These are phyloP conservation scores for Crossocerus cetratus DNA, from an alignment of 2,888 invertebrate genomes.

Conservation along the genomic window DNA sequence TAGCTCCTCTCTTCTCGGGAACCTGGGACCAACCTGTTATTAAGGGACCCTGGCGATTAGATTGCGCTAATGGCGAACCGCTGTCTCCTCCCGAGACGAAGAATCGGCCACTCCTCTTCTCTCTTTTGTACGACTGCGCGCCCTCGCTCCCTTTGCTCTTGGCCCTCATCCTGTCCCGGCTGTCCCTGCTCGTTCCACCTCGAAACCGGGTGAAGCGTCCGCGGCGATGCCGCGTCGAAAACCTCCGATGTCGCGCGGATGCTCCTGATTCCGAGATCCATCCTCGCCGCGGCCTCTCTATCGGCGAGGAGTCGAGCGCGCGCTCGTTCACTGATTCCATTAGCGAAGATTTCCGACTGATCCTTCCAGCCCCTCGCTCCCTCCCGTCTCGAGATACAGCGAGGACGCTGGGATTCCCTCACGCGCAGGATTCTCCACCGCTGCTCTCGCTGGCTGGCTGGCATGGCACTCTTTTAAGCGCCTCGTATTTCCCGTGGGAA, in stretches of 20 bases:
- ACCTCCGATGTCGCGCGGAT: not conserved
- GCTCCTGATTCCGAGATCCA: conserved; percentile 33
- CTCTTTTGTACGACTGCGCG: not conserved
- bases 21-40: conserved; percentile 70
- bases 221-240: conserved; percentile 2
- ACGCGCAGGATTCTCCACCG: conserved; percentile 29
- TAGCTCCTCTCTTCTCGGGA: conserved; percentile 39
- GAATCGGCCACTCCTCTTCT: conserved; percentile 45
- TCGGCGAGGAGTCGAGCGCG: conserved; percentile 34
- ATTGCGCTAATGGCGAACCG: conserved; percentile 75
- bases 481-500: conserved; percentile 71
- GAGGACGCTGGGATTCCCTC: conserved; percentile 35
- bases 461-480: conserved; percentile 57
- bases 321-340: conserved; percentile 49
- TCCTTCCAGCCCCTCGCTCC: conserved; percentile 32
- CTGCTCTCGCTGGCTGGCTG: not conserved
- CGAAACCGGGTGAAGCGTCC: not conserved
- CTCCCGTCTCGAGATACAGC: not conserved
- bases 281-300: conserved; percentile 4
- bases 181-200: no score
- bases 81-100: conserved; percentile 63
- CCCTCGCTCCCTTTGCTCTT: not conserved
- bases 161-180: no score
- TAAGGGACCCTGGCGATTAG: conserved; percentile 73
- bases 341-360: conserved; percentile 42